Conservation (phyloP, 1,140 invertebrate species). For the Hycleus phaleratus region DNA sequence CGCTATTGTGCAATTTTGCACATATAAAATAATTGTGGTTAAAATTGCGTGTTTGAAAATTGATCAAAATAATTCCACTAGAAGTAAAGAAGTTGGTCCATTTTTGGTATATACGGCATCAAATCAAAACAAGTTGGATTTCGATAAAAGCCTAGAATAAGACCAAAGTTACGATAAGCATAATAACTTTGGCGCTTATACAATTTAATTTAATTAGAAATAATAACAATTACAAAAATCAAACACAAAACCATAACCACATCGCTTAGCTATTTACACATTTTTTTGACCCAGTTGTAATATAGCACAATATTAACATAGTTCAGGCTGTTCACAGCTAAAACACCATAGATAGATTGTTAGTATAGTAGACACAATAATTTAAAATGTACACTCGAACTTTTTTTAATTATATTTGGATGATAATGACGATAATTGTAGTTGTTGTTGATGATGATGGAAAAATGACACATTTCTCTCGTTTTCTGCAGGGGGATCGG, state of each 20-base stretch:
- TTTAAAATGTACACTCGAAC: constrained; percentile 23
- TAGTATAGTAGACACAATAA: constrained; percentile 24
- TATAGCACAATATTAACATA: constrained; percentile 29
- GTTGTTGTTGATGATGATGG: constrained; percentile 35
- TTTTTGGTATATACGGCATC: too few species aligned
- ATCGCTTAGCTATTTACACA: constrained; percentile 30
- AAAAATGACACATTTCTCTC: constrained; percentile 31
- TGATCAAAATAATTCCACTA: neutral
- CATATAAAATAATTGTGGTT: constrained; percentile 28
- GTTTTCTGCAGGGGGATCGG: constrained; percentile 34
- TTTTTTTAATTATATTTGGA: neutral
- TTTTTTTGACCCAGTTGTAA: constrained; percentile 18
- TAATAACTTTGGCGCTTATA: neutral
- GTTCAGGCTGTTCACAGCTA: constrained; percentile 25
- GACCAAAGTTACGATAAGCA: too few species aligned
- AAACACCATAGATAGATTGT: constrained; percentile 25
- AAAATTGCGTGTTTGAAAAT: constrained; percentile 22
- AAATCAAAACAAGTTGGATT: too few species aligned
- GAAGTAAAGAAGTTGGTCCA: too few species aligned
- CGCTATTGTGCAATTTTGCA: constrained; percentile 17
- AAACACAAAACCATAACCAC: constrained; percentile 31
- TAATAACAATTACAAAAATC: constrained; percentile 13
- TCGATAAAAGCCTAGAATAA: too few species aligned
- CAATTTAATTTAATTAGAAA: constrained; percentile 1
- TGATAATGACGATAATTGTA: neutral